Conservation (phyloP, 2,113 vertebrate species). For the Chloebia gouldiae region DNA sequence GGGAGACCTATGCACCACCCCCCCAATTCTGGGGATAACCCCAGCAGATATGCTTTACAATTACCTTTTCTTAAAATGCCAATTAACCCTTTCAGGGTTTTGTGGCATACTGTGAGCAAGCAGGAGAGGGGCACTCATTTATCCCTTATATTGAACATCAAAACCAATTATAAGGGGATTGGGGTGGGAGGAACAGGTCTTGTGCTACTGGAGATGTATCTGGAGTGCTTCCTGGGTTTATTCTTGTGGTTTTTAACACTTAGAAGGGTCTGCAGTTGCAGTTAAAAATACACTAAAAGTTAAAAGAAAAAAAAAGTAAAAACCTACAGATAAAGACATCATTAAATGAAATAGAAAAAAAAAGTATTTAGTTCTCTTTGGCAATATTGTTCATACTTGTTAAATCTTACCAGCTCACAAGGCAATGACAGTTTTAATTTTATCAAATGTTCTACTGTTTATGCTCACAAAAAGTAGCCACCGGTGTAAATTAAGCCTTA, state of each 20-base stretch:
- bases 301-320: neutral
- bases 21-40: slow-evolving; percentile 72
- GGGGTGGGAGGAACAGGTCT: neutral
- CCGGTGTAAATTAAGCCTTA: slow-evolving; percentile 55
- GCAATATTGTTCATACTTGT: neutral
- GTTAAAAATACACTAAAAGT: slow-evolving; percentile 1
- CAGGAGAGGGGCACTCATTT: slow-evolving; percentile 59
- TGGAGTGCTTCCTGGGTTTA: slow-evolving; percentile 8
- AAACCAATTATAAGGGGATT: slow-evolving; percentile 55
- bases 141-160: slow-evolving; percentile 55
- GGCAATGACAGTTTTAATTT: slow-evolving; percentile 61
- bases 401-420: slow-evolving; percentile 48
- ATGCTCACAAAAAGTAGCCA: slow-evolving; percentile 46
- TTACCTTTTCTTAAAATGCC: slow-evolving; percentile 76
- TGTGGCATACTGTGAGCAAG: slow-evolving; percentile 69
- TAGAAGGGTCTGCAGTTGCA: neutral
- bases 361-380: neutral
- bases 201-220: neutral
- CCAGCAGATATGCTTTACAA: slow-evolving; percentile 69
- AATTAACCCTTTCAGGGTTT: slow-evolving; percentile 77
- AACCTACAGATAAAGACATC: slow-evolving; percentile 3
- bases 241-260: neutral
- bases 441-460: slow-evolving; percentile 44
- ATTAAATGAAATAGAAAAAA: slow-evolving; percentile 10
- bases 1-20: slow-evolving; percentile 73